These are phyloP conservation scores for Actenoides hombroni DNA, from an alignment of 2,113 vertebrate genomes.

Conservation along the genomic window DNA sequence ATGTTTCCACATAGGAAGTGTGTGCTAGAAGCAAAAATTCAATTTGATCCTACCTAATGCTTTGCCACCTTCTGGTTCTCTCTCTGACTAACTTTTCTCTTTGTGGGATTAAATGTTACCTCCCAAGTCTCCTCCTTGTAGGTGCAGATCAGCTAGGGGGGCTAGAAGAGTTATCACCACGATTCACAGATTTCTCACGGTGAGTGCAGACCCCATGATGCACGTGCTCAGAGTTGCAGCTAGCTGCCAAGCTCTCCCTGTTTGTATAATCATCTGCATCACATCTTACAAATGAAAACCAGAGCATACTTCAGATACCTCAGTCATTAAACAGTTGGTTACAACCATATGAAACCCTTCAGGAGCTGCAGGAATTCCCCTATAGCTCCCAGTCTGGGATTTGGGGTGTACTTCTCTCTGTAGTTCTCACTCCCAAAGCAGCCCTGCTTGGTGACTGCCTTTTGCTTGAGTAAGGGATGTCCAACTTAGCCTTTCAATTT, in stretches of 20 bases:
- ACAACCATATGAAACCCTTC: neutral
- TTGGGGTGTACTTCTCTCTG: neutral
- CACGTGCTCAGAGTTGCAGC: neutral
- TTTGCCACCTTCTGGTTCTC: neutral
- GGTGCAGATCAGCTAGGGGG: neutral
- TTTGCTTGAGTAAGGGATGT: neutral
- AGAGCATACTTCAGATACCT: neutral
- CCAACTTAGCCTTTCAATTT: neutral
- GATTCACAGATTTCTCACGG: neutral
- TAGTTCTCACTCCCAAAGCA: rapidly evolving
- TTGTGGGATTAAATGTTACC: neutral
- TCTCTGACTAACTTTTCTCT: neutral
- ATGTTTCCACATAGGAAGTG: neutral
- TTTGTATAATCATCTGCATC: neutral
- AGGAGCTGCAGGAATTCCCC: neutral
- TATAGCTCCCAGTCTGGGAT: neutral
- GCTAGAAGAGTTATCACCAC: neutral
- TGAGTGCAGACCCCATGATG: neutral
- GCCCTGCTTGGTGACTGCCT: neutral
- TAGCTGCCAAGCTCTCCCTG: neutral
- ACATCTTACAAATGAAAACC: constrained; percentile 19
- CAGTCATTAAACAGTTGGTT: neutral
- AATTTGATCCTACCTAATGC: neutral
- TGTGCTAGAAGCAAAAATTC: neutral
- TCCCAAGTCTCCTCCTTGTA: neutral